Evolutionary conservation across 2,888 invertebrate genomes (phyloP), one percentile per base, ranked within the genome.

Genomic region (Mythimna impura): DNA sequence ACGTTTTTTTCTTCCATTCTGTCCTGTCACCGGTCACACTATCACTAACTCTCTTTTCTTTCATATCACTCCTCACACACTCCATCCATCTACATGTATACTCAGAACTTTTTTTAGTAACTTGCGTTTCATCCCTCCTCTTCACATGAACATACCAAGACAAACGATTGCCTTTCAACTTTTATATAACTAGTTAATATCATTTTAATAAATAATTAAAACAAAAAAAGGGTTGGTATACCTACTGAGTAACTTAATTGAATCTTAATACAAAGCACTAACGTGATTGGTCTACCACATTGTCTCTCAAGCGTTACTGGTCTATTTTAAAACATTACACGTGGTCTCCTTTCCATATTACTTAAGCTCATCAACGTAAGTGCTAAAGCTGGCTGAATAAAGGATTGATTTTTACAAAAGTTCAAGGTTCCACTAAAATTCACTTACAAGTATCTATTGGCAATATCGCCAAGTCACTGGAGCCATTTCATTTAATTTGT

Each of bases 381-480:
- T 62, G 65, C 50, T 54, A 72, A 71, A 66, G 20, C 62, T 60
- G 55, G 52, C 55, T 64, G 7, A 3, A 47, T 30, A 20, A 65
- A 68, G 54, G 67, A 79, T 80, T 30, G 25, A 65, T 66, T 47
- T 40, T 22, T 60, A 20, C 40, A 47, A 65, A 63, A 71, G 71
- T 81, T 78, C 78, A 78, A 84, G 84, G 73, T 63, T 10, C 25
- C 25, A 57, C 57, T 58, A 68, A 60, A 54, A 25, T 57, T 64
- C 25, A 64, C 60, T 66, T 65, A 71, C 60, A 54, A 64, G 62
- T 73, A 68, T 78, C 67, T 76, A 68, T 82, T 74, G 66, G 58
- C 76, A 84, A 71, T 73, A 66, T 55, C 58, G 78, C 68, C 50
- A 61, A 71, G 66, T 76, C 68, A 76, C 75, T 66, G 66, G 8